phyloP scores from a whole-genome alignment of 2,888 invertebrate species.

The Cetonia aurata region DNA sequence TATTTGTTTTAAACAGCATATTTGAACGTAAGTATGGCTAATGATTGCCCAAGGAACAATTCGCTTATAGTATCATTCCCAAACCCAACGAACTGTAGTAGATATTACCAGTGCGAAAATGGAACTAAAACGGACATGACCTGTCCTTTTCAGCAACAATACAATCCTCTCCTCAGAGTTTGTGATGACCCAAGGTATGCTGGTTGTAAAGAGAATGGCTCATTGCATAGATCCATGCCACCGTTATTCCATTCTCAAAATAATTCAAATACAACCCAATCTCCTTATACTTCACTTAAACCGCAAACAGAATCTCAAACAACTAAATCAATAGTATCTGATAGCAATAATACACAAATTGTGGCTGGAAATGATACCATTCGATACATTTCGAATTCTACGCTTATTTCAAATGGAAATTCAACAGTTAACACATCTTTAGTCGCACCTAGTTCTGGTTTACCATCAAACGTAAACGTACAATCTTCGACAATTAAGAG shows the following conservation, averaged over 20 bases:
- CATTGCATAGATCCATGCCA: background rate
- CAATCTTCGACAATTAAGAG: too few relatives aligned
- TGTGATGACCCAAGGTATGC: constrained; percentile 40
- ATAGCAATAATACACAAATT: too few relatives aligned
- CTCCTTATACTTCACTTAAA: too few relatives aligned
- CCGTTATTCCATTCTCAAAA: constrained; percentile 1
- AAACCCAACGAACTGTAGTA: constrained; percentile 32
- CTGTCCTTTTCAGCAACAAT: constrained; percentile 31
- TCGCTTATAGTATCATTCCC: constrained; percentile 17
- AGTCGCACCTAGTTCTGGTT: background rate
- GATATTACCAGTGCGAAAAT: constrained; percentile 39
- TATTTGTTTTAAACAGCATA: constrained; percentile 23
- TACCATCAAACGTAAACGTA: background rate
- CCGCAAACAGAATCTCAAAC: too few relatives aligned
- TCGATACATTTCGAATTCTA: too few relatives aligned
- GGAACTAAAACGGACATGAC: constrained; percentile 38
- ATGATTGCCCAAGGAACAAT: constrained; percentile 27
- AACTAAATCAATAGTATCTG: too few relatives aligned
- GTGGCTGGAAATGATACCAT: too few relatives aligned
- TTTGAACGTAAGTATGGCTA: background rate
- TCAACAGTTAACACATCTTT: constrained; percentile 6
- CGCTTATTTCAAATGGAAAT: background rate
- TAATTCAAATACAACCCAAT: constrained; percentile 1
- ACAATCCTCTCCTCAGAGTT: constrained; percentile 13
- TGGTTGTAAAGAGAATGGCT: constrained; percentile 19